Conservation (phyloP, 2,888 invertebrate species). For the Epistrophe eligans region DNA sequence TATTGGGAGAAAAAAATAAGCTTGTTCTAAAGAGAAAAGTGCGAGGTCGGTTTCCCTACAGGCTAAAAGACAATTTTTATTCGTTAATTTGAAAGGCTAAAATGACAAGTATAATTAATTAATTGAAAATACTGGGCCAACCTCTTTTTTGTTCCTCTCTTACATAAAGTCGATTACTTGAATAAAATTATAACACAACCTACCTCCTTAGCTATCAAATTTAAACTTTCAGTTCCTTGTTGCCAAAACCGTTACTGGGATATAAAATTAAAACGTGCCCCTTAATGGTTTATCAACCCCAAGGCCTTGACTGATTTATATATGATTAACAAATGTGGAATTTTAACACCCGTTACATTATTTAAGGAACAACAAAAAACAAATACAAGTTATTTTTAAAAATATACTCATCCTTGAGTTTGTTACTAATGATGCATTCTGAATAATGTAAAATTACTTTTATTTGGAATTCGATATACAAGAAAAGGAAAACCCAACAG, state of each 20-base stretch:
- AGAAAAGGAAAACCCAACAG: neutral
- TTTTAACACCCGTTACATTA: neutral
- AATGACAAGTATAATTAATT: neutral
- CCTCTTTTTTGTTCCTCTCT: neutral
- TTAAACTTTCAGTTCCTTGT: neutral
- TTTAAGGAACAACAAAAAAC: neutral
- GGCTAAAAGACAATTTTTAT: too few species aligned
- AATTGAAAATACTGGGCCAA: neutral
- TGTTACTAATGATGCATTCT: neutral
- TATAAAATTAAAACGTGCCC: neutral
- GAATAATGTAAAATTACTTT: neutral
- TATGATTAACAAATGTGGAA: neutral
- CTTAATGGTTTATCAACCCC: neutral
- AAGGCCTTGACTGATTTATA: neutral
- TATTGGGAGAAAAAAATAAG: neutral
- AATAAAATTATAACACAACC: neutral
- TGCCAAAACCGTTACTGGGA: neutral
- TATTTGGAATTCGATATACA: neutral
- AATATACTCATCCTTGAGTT: neutral
- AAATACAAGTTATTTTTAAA: neutral
- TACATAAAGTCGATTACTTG: neutral
- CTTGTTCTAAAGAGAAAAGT: too few species aligned
- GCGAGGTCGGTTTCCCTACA: too few species aligned
- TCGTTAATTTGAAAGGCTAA: neutral
- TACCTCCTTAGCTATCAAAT: neutral